Percentiles rank a stretch among this genome's conserved stretches.
phyloP scores from a whole-genome alignment of 2,797 vertebrate genomes.

The Champsocephalus esox region DNA sequence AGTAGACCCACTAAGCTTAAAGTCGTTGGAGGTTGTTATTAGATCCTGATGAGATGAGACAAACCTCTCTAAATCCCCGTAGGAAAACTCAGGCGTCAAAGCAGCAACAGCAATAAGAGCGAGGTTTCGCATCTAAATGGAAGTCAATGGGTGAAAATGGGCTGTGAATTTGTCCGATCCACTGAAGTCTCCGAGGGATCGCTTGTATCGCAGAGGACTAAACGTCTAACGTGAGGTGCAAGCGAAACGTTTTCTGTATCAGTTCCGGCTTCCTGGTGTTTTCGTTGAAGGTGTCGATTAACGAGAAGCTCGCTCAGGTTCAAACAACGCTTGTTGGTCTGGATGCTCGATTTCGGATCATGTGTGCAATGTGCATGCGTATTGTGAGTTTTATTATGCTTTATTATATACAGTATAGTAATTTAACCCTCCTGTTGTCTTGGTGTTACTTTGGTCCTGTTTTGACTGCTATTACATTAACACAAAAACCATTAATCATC shows the following conservation, averaged over 20 bases:
- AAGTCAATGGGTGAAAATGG: constrained; percentile 20
- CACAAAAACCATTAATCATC: too few relatives aligned
- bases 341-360: not conserved
- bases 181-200: constrained; percentile 20
- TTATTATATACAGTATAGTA: too few relatives aligned
- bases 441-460: too few relatives aligned
- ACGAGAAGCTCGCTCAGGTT: not conserved
- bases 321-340: not conserved
- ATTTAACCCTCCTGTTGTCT: too few relatives aligned
- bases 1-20: too few relatives aligned
- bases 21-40: too few relatives aligned
- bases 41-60: too few relatives aligned
- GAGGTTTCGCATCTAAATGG: not conserved
- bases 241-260: constrained; percentile 2
- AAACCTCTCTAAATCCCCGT: too few relatives aligned
- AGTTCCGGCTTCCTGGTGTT: not conserved
- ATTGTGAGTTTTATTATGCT: constrained; percentile 37
- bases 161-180: constrained; percentile 36
- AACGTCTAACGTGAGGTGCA: constrained; percentile 12
- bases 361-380: constrained; percentile 7
- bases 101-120: not conserved
- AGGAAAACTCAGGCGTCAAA: too few relatives aligned
- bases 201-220: constrained; percentile 19
- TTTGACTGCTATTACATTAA: too few relatives aligned
- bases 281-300: not conserved